Base-by-base conservation (phyloP, 2,113 vertebrate species). In the Nothobranchius furzeri region DNA sequence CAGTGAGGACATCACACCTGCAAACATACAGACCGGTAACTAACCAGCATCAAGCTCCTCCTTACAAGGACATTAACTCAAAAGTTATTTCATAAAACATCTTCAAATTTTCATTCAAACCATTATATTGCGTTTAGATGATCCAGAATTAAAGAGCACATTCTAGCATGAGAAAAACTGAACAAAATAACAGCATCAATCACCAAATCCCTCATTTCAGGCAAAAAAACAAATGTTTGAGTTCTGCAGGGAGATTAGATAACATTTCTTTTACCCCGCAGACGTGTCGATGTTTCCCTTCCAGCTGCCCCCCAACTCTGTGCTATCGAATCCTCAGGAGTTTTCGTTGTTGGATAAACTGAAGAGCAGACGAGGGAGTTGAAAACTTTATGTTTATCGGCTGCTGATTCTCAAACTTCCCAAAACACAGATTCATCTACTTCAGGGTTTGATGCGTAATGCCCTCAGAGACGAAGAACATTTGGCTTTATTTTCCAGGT, bases 331-430 rank as follows among this genome's bases (percentile, higher is more conserved):
- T 37, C 43, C 64, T 50, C 2, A 59, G 46, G 36, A 47, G 35
- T 24, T 68, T 69, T 11, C 53, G 12, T 61, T 69, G 60, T 67
- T 72, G 46, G 65, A 70, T 73, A 35, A 49, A 63, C 24, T 12
- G 36, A 71, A 30, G 9, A 9, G 35, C 15, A 50, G 36, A 60
- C 4, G 35, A 24, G 14, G 46, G 60, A 54, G 70, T 62, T 48
- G 67, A 58, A 36, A 52, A 52, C 14, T 52, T 75, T 0, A 30
- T 30, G 54, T 53, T 30, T 12, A 48, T 63, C 54, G 30, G 24
- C 47, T 51, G 43, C 64, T 46, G n/a, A 30, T 30, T 51, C 13
- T 1, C 1, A 12, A 30, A 57, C 11, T 15, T n/a, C 12, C 17
- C 14, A 6, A 20, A 12, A 0, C 3, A 46, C 54, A 36, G 14